A percentile compares a stretch with the other conserved stretches of the same genome.
phyloP scores from a whole-genome alignment of 1,140 invertebrate species.

The Zaprionus taronus region DNA sequence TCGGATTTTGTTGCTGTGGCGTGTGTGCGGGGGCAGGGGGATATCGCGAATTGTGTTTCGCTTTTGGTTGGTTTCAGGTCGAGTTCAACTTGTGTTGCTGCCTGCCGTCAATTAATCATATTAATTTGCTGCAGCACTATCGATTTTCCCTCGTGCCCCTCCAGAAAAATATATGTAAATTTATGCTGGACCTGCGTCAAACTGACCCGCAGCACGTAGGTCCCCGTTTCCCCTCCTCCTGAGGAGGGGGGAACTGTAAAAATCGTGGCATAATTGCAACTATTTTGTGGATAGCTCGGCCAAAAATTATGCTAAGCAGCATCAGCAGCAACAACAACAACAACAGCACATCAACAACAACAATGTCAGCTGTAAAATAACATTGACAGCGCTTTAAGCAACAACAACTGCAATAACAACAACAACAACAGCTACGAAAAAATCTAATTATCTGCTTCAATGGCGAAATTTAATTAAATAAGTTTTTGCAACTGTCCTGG shows the following conservation, averaged over 20 bases:
- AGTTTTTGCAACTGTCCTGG: slow-evolving; percentile 64
- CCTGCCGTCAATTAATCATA: slow-evolving; percentile 71
- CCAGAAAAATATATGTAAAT: slow-evolving; percentile 62
- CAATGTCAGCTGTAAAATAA: slow-evolving; percentile 9
- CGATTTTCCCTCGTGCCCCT: slow-evolving; percentile 51
- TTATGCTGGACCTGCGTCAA: slow-evolving; percentile 57
- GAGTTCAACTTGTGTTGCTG: neutral
- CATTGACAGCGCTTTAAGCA: slow-evolving; percentile 51
- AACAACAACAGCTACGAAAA: slow-evolving; percentile 31
- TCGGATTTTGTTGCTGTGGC: slow-evolving; percentile 43
- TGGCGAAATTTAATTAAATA: slow-evolving; percentile 80
- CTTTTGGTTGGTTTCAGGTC: neutral
- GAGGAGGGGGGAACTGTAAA: slow-evolving; percentile 4
- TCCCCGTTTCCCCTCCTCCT: neutral
- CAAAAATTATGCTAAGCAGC: slow-evolving; percentile 59
- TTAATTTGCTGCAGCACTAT: slow-evolving; percentile 70
- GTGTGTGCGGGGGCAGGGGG: slow-evolving; percentile 1
- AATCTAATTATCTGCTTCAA: slow-evolving; percentile 80
- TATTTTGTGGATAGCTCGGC: slow-evolving; percentile 61
- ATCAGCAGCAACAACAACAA: slow-evolving; percentile 14
- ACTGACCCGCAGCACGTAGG: slow-evolving; percentile 12
- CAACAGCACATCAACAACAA: slow-evolving; percentile 25
- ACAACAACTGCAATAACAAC: slow-evolving; percentile 6
- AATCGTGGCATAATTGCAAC: slow-evolving; percentile 57
- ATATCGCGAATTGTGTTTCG: slow-evolving; percentile 13